Conservation (phyloP, 2,797 vertebrate species). For the Sebastes flavidus region DNA sequence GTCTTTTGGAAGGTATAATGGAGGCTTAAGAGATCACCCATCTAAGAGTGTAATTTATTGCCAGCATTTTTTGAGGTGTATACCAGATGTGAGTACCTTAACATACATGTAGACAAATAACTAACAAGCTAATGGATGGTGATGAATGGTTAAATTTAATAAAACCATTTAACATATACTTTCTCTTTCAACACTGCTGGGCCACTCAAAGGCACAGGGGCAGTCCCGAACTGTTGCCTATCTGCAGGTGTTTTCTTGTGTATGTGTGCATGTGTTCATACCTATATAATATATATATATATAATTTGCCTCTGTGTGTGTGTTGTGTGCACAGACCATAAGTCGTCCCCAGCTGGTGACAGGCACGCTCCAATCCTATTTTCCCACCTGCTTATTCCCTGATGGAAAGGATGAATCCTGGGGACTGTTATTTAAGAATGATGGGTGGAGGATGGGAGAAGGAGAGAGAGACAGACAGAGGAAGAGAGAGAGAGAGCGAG, state of each 20-base stretch:
- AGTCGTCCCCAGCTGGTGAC: slow-evolving; percentile 77
- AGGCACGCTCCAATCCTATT: slow-evolving; percentile 82
- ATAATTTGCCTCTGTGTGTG: slow-evolving; percentile 34
- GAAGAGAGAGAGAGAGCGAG: not conserved
- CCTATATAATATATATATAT: not conserved
- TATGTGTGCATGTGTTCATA: slow-evolving; percentile 8
- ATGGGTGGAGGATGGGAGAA: slow-evolving; percentile 52
- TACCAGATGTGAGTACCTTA: not conserved
- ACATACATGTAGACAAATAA: not conserved
- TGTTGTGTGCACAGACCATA: slow-evolving; percentile 49
- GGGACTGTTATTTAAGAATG: slow-evolving; percentile 87
- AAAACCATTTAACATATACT: not conserved
- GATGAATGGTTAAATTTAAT: not conserved
- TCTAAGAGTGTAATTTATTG: not conserved
- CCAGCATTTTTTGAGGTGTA: not conserved
- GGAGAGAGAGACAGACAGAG: not conserved
- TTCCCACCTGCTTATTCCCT: slow-evolving; percentile 80
- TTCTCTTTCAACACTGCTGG: not conserved
- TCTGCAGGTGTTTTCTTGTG: slow-evolving; percentile 11
- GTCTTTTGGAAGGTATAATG: too few species aligned
- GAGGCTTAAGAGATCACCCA: not conserved
- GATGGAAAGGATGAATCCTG: slow-evolving; percentile 86
- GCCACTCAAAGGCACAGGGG: not conserved
- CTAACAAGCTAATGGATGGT: not conserved
- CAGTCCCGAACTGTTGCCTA: not conserved